These are phyloP conservation scores for Sycobia sp. DNA, from an alignment of 1,140 invertebrate genomes.

Conservation along the genomic window DNA sequence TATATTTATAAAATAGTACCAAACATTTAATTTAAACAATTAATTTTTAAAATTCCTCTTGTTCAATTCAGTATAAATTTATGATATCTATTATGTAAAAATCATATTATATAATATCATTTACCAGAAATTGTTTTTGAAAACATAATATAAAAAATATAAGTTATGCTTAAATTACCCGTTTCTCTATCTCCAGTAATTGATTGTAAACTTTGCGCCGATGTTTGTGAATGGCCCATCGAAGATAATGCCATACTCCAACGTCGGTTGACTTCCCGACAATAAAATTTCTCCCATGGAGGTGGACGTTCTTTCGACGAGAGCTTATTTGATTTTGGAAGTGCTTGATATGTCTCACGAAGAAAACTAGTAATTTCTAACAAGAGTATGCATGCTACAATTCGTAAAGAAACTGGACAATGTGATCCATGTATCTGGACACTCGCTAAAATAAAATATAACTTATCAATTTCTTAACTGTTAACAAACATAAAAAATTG, in stretches of 20 bases:
- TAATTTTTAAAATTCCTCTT: no score
- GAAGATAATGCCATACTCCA: conserved; percentile 92
- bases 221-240: conserved; percentile 90
- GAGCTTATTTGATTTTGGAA: conserved; percentile 74
- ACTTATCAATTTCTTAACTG: no score
- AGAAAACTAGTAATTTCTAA: conserved; percentile 97
- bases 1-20: no score
- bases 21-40: no score
- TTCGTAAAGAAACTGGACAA: conserved; percentile 89
- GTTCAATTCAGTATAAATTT: no score
- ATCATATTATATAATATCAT: no score
- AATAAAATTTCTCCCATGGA: conserved; percentile 80
- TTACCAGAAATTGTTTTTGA: no score
- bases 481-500: no score
- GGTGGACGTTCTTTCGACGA: conserved; percentile 74
- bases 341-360: conserved; percentile 89
- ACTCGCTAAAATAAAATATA: conserved; percentile 75
- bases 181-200: conserved; percentile 77
- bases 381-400: conserved; percentile 91
- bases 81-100: no score
- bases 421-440: conserved; percentile 82
- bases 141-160: no score
- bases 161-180: conserved; percentile 50
- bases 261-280: conserved; percentile 79
- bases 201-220: conserved; percentile 88